Percentiles rank a stretch among this genome's conserved stretches.
phyloP scores from a whole-genome alignment of 2,888 invertebrate genomes.

The Electrophaes corylata region DNA sequence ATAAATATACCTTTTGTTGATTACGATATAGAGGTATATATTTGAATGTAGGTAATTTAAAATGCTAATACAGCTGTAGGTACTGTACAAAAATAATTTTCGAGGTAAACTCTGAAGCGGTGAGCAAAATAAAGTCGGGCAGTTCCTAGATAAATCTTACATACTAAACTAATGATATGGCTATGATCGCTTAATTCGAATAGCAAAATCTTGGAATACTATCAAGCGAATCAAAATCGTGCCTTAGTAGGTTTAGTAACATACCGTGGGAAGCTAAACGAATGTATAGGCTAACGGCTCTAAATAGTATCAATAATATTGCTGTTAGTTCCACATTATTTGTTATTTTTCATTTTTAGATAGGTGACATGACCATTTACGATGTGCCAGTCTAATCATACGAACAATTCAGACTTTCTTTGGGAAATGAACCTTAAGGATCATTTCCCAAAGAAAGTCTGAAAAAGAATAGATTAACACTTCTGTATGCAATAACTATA shows the following conservation, averaged over 20 bases:
- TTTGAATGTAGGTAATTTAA: background rate
- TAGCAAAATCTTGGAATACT: slow-evolving; percentile 42
- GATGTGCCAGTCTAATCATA: no score
- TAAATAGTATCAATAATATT: slow-evolving; percentile 43
- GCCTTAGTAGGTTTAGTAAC: slow-evolving; percentile 10
- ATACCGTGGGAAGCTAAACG: slow-evolving; percentile 28
- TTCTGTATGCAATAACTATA: no score
- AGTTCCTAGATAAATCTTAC: slow-evolving; percentile 51
- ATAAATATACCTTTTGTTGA: background rate
- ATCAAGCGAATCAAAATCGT: slow-evolving; percentile 28
- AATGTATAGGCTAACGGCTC: slow-evolving; percentile 50
- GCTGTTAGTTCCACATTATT: slow-evolving; percentile 42
- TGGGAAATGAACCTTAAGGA: background rate
- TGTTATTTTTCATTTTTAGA: no score
- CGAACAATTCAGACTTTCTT: no score
- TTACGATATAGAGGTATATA: background rate
- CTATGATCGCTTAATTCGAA: slow-evolving; percentile 63
- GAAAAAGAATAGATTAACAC: no score
- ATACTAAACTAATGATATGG: slow-evolving; percentile 67
- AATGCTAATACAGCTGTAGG: background rate
- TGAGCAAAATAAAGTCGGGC: slow-evolving; percentile 30
- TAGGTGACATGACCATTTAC: no score
- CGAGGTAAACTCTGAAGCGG: background rate
- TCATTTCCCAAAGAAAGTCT: background rate
- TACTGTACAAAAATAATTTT: background rate